A percentile compares a stretch with the other conserved stretches of the same genome.
phyloP scores from a whole-genome alignment of 1,140 invertebrate genomes.

The Muscidifurax raptorellus region DNA sequence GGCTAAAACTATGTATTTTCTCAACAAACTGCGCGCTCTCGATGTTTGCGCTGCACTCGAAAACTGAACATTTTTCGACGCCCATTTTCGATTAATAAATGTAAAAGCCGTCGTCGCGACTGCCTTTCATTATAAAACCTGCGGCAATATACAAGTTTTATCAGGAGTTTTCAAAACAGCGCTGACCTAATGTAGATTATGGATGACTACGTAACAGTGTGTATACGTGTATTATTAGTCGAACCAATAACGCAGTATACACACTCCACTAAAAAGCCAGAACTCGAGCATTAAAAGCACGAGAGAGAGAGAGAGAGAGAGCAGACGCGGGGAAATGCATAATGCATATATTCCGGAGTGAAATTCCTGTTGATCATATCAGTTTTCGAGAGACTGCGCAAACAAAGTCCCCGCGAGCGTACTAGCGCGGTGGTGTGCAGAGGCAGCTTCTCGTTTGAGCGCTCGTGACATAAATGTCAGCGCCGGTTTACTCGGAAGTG shows the following conservation, averaged over 20 bases:
- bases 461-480: slow-evolving; percentile 46
- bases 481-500: slow-evolving; percentile 40
- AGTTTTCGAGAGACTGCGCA: not conserved
- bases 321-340: not conserved
- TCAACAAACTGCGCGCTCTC: too few species aligned
- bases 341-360: not conserved
- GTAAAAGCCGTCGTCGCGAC: too few species aligned
- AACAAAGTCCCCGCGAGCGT: slow-evolving; percentile 1
- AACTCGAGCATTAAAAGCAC: not conserved
- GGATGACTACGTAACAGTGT: not conserved
- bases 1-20: too few species aligned
- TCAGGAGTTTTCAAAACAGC: too few species aligned
- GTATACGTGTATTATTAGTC: too few species aligned
- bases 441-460: slow-evolving; percentile 1
- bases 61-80: too few species aligned
- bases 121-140: too few species aligned
- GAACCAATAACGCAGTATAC: not conserved
- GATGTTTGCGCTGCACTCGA: too few species aligned
- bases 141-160: too few species aligned
- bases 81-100: too few species aligned
- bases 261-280: not conserved
- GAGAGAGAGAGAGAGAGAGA: not conserved
- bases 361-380: slow-evolving; percentile 20
- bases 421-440: slow-evolving; percentile 4
- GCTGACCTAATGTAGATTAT: not conserved